Conservation (phyloP, 2,113 vertebrate genomes). For the Psilopsiagon aurifrons region DNA sequence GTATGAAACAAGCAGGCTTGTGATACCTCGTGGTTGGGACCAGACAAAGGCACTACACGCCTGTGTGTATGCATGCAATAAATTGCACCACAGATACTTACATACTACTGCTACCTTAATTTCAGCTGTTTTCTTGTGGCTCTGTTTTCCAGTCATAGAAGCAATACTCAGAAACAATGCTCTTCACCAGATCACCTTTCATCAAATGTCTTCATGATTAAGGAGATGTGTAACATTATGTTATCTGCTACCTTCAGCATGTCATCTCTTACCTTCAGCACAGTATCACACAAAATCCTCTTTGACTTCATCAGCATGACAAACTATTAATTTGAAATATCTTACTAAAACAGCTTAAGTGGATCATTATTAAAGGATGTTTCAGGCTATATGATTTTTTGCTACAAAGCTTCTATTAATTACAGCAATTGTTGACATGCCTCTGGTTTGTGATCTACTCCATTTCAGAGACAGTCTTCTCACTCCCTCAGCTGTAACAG, state of each 20-base stretch:
- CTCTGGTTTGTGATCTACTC: not conserved
- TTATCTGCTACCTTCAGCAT: not conserved
- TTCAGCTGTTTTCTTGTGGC: not conserved
- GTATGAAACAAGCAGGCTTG: not conserved
- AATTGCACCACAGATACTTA: not conserved
- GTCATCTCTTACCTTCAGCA: not conserved
- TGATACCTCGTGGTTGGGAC: rapidly evolving
- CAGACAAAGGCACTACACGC: not conserved
- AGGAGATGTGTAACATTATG: not conserved
- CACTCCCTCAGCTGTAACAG: not conserved
- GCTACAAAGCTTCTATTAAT: not conserved
- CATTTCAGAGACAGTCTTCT: not conserved
- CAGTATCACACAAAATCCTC: not conserved
- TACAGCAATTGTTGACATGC: not conserved
- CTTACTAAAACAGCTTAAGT: not conserved
- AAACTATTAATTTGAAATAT: not conserved
- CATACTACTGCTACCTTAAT: not conserved
- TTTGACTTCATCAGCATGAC: not conserved
- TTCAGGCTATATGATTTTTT: not conserved
- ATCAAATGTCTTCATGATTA: not conserved
- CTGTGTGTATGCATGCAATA: not conserved
- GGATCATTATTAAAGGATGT: not conserved
- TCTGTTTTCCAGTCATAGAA: not conserved
- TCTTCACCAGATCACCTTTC: not conserved
- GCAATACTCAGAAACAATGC: not conserved